These are phyloP conservation scores for Zoroaster sp. DNA, from an alignment of 53 echinoderm and acorn worm species.

Conservation along the genomic window DNA sequence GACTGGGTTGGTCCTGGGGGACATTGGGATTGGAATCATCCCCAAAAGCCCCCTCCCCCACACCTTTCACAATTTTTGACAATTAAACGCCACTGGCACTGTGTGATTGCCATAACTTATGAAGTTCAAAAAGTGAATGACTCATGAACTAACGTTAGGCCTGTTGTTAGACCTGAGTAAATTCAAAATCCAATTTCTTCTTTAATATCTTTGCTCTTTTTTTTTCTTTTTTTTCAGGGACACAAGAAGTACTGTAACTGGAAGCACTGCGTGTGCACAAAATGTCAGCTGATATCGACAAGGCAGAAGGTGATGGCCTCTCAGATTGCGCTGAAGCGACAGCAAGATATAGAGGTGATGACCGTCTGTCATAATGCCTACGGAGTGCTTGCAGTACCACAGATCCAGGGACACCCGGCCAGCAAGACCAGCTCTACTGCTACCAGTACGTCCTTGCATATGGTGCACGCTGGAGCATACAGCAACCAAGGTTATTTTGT, in stretches of 20 bases:
- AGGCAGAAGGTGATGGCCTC: conserved; percentile 35
- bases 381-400: neutral
- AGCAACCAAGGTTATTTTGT: neutral
- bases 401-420: neutral
- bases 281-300: neutral
- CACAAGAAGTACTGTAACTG: conserved; percentile 36
- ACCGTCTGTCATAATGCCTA: neutral
- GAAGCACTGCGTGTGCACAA: conserved; percentile 10
- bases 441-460: neutral
- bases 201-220: neutral
- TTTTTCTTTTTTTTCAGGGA: neutral
- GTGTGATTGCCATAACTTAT: no score
- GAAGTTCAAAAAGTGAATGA: no score
- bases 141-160: no score
- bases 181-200: no score
- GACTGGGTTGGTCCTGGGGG: no score
- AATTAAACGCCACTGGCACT: no score
- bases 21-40: no score
- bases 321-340: conserved; percentile 6
- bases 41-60: no score
- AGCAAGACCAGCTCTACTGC: neutral
- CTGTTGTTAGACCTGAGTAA: no score
- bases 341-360: conserved; percentile 8
- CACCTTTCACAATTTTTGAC: no score
- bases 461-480: neutral